Percentiles rank a stretch among this genome's conserved stretches.
Conservation (phyloP, 2,888 invertebrate species). For the Hemicrepidius hirtus region DNA sequence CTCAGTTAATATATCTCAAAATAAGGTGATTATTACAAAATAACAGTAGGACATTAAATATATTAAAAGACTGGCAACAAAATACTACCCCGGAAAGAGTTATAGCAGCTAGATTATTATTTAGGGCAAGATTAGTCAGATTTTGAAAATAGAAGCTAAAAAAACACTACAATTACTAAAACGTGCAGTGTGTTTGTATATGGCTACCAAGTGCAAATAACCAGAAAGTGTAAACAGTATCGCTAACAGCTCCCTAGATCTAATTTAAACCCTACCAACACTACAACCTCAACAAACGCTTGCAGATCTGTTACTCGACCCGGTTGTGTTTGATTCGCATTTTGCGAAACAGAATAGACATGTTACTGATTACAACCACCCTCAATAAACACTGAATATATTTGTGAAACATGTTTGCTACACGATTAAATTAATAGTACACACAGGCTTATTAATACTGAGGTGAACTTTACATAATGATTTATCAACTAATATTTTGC, state of each 20-base stretch:
- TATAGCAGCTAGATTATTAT: too few species aligned
- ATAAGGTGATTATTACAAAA: too few species aligned
- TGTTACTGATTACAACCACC: conserved; percentile 4
- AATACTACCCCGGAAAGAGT: too few species aligned
- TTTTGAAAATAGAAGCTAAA: neutral
- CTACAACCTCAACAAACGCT: conserved; percentile 7
- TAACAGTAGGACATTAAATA: too few species aligned
- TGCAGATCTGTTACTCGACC: neutral
- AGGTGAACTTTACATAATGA: too few species aligned
- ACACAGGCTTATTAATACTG: too few species aligned
- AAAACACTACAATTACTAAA: neutral
- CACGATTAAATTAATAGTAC: neutral
- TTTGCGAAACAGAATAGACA: neutral
- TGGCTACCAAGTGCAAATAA: conserved; percentile 29
- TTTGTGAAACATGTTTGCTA: neutral
- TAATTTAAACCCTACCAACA: conserved; percentile 11
- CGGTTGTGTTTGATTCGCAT: conserved; percentile 13
- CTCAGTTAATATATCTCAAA: too few species aligned
- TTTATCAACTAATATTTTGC: too few species aligned
- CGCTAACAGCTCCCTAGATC: conserved; percentile 17
- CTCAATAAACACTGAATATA: neutral
- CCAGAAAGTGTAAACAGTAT: conserved; percentile 33
- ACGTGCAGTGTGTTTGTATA: conserved; percentile 24
- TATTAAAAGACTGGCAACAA: too few species aligned
- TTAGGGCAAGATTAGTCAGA: neutral